These are phyloP conservation scores for Scomber colias DNA, from an alignment of 2,113 vertebrate species.

Conservation along the genomic window DNA sequence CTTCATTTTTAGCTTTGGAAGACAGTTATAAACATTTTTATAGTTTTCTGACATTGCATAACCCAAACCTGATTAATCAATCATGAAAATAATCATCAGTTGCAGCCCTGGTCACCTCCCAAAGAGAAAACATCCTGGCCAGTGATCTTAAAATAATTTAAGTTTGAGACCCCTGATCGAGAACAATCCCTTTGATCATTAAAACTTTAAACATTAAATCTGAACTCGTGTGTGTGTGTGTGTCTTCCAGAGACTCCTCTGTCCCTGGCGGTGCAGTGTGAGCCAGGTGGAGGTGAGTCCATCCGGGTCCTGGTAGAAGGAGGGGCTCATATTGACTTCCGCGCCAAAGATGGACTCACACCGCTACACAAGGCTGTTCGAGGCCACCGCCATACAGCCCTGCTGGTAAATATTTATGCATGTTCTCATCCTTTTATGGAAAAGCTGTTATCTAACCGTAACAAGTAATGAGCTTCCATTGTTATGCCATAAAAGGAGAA, in stretches of 20 bases:
- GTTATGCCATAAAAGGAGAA: not conserved
- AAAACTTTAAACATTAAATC: not conserved
- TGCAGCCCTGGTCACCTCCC: not conserved
- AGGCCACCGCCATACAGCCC: conserved; percentile 89
- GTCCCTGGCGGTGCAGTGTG: conserved; percentile 91
- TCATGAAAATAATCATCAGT: too few relatives aligned
- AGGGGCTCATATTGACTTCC: conserved; percentile 94
- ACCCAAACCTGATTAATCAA: too few relatives aligned
- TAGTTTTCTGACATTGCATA: too few relatives aligned
- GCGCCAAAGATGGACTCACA: conserved; percentile 93
- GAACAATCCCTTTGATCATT: not conserved
- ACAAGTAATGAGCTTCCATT: conserved; percentile 2
- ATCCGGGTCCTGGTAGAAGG: conserved; percentile 92
- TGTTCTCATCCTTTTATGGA: not conserved
- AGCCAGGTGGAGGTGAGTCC: conserved; percentile 88
- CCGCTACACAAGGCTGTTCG: conserved; percentile 93
- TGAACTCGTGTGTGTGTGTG: conserved; percentile 38
- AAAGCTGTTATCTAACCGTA: not conserved
- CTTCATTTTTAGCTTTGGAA: too few relatives aligned
- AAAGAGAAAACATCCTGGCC: not conserved
- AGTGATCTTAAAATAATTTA: not conserved
- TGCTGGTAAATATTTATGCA: conserved; percentile 85
- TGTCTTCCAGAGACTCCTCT: conserved; percentile 89
- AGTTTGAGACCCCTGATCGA: not conserved
- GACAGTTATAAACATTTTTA: too few relatives aligned